Base-by-base conservation (phyloP, 2,888 invertebrate genomes). In the Horisme vitalbata region DNA sequence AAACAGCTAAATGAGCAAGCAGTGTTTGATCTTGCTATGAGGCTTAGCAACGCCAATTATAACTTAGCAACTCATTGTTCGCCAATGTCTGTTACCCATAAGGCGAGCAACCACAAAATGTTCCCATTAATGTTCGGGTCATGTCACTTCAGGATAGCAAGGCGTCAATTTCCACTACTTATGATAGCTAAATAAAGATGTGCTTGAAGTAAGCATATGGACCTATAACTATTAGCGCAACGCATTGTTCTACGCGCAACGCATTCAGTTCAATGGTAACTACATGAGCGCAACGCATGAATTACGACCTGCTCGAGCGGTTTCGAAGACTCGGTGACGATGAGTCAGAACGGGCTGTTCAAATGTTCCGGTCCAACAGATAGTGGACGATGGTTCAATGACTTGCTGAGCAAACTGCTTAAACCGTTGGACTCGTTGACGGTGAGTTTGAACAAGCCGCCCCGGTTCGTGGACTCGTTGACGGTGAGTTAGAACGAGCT, bases 341-440 rank as follows among this genome's bases (percentile, higher is more conserved):
- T 18, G 18, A 26, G 11, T 20, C 38, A 48, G 10, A 49, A 49
- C n/a, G 49, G 44, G 26, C 44, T 49, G 10, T 49, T 49, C n/a
- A n/a, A n/a, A n/a, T n/a, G n/a, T n/a, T n/a, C n/a, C n/a, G n/a
- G n/a, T n/a, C n/a, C n/a, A n/a, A n/a, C n/a, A n/a, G n/a, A n/a
- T n/a, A n/a, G n/a, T n/a, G n/a, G n/a, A n/a, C n/a, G n/a, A n/a
- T n/a, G n/a, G n/a, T n/a, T n/a, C n/a, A n/a, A n/a, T n/a, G n/a
- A n/a, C n/a, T n/a, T n/a, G n/a, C n/a, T n/a, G n/a, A n/a, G n/a
- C n/a, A n/a, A n/a, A n/a, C n/a, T n/a, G n/a, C n/a, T n/a, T n/a
- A n/a, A 6, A 18, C 18, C 18, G 18, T 18, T n/a, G n/a, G 18
- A 5, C 18, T 18, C 18, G 18, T 18, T 6, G 18, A 5, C 18